Evolutionary conservation across 2,113 vertebrate species (phyloP).

Genomic region (Ramphastos sulfuratus): DNA sequence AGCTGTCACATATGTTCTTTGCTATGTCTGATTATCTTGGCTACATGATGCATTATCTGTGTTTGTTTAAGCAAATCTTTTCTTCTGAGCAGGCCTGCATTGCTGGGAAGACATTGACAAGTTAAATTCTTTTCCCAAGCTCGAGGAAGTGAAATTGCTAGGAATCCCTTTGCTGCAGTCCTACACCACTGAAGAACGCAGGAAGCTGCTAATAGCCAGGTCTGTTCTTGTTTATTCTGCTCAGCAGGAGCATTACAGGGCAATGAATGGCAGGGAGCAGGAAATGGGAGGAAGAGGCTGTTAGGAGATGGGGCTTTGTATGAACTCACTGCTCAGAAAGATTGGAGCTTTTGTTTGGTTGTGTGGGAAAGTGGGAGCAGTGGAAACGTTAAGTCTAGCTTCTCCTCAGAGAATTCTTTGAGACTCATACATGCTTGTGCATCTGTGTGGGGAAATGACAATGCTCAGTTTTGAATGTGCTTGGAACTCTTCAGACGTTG

Average conservation of each 20-base stretch:
- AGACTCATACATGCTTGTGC: background rate
- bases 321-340: background rate
- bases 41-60: background rate
- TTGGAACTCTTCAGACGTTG: background rate
- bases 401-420: background rate
- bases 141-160: slow-evolving; percentile 89
- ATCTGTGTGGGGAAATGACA: fast-evolving
- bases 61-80: slow-evolving; percentile 49
- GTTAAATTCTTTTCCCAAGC: slow-evolving; percentile 92
- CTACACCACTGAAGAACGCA: slow-evolving; percentile 89
- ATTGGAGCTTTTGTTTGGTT: background rate
- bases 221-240: slow-evolving; percentile 30
- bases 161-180: slow-evolving; percentile 93
- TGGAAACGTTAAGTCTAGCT: background rate
- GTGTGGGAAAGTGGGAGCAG: background rate
- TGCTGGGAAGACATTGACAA: slow-evolving; percentile 94
- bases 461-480: background rate
- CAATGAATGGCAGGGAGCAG: background rate
- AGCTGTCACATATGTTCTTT: background rate
- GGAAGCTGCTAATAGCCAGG: slow-evolving; percentile 90
- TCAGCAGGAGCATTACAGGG: background rate
- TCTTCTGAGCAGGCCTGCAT: slow-evolving; percentile 83
- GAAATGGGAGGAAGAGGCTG: background rate
- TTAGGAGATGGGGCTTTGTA: background rate
- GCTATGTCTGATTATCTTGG: background rate